These are phyloP conservation scores for Uria lomvia DNA, from an alignment of 2,113 vertebrate genomes.

Conservation along the genomic window DNA sequence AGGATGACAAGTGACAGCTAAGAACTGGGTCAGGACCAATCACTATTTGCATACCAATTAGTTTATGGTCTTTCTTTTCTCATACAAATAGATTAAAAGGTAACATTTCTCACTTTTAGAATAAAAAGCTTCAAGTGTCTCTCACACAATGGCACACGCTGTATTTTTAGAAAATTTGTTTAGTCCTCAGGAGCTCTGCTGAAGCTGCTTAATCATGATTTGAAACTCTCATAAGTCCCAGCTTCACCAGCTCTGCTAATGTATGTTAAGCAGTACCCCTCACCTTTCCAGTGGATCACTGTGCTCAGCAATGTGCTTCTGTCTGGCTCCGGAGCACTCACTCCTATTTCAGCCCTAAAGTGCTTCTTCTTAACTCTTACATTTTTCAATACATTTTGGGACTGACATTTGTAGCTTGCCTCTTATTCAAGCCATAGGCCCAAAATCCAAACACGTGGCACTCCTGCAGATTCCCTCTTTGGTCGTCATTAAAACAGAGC, in stretches of 20 bases:
- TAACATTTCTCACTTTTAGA: background rate
- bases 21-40: constrained; percentile 53
- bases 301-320: background rate
- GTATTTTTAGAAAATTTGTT: constrained; percentile 1
- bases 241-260: background rate
- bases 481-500: background rate
- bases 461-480: background rate
- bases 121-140: background rate
- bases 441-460: background rate
- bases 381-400: background rate
- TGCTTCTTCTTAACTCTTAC: background rate
- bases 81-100: background rate
- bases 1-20: constrained; percentile 27
- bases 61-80: background rate
- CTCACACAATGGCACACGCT: background rate
- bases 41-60: constrained; percentile 66
- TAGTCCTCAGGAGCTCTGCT: background rate
- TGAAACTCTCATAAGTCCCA: background rate
- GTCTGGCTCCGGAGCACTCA: background rate
- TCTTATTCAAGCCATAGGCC: background rate
- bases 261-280: background rate
- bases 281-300: background rate
- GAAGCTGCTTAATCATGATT: background rate
- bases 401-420: background rate
- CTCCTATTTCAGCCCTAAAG: background rate